Conservation (phyloP, 2,113 vertebrate genomes). For the Phalacrocorax carbo region DNA sequence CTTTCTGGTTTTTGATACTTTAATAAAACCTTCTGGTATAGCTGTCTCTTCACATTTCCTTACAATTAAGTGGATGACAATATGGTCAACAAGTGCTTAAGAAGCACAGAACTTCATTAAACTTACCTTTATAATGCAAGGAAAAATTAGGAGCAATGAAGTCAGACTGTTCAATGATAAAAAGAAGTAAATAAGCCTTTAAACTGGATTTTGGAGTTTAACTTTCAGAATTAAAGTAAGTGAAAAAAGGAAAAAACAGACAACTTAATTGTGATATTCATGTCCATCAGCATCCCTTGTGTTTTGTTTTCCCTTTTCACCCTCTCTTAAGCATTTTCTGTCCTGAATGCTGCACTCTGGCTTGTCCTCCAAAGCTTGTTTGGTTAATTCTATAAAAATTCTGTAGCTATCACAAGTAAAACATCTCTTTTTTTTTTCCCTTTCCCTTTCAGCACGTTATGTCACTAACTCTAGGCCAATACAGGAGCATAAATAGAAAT, state of each 20-base stretch:
- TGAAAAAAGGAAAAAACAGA: background rate
- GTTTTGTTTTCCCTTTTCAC: background rate
- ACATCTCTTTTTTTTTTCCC: accelerated
- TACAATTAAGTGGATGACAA: background rate
- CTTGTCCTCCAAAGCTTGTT: background rate
- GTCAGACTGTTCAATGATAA: background rate
- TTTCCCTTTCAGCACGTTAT: background rate
- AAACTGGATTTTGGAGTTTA: background rate
- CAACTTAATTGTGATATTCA: background rate
- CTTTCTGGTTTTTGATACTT: background rate
- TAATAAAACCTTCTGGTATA: slow-evolving; percentile 37
- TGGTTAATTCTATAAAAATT: background rate
- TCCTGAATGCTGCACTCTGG: background rate
- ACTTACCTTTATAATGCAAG: background rate
- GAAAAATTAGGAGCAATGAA: background rate
- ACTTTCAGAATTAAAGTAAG: background rate
- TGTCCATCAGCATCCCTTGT: background rate
- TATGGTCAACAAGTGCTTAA: background rate
- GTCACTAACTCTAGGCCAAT: background rate
- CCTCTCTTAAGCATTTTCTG: background rate
- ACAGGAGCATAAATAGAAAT: background rate
- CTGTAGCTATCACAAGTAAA: background rate
- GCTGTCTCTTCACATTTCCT: slow-evolving; percentile 29
- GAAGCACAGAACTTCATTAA: background rate
- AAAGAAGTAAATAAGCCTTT: background rate